These are phyloP conservation scores for Lottia scabra DNA, from an alignment of 2,888 invertebrate genomes.

Conservation along the genomic window DNA sequence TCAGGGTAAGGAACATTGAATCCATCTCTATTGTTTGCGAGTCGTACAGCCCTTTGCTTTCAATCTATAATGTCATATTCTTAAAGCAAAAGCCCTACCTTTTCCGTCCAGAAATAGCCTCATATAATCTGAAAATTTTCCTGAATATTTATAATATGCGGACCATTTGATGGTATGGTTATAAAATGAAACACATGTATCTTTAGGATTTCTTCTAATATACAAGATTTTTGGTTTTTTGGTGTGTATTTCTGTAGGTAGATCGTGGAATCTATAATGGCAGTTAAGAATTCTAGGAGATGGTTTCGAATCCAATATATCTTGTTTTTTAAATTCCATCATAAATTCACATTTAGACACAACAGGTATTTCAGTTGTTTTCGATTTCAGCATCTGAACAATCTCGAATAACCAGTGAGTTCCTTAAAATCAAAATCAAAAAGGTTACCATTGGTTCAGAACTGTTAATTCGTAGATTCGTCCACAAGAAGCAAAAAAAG, in stretches of 20 bases:
- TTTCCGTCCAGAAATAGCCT: conserved; percentile 22
- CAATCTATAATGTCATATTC: too few species aligned
- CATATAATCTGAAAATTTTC: conserved; percentile 28
- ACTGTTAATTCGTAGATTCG: too few species aligned
- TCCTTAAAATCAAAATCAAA: not conserved
- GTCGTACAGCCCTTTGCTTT: too few species aligned
- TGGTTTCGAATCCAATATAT: not conserved
- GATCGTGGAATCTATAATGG: not conserved
- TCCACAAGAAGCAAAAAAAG: too few species aligned
- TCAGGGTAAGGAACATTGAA: too few species aligned
- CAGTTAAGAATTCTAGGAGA: not conserved
- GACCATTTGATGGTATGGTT: conserved; percentile 20
- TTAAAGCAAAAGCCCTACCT: conserved; percentile 6
- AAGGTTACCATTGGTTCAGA: too few species aligned
- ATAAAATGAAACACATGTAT: not conserved
- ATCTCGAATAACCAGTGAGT: not conserved
- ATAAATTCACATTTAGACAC: not conserved
- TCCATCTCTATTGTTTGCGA: too few species aligned
- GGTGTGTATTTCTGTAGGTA: not conserved
- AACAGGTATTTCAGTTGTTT: not conserved
- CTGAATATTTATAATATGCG: conserved; percentile 26
- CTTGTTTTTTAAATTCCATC: not conserved
- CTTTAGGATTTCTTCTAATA: not conserved
- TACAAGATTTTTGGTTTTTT: not conserved
- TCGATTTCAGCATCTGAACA: not conserved